These are phyloP conservation scores for Eupithecia subfuscata DNA, from an alignment of 2,888 invertebrate genomes.

Conservation along the genomic window DNA sequence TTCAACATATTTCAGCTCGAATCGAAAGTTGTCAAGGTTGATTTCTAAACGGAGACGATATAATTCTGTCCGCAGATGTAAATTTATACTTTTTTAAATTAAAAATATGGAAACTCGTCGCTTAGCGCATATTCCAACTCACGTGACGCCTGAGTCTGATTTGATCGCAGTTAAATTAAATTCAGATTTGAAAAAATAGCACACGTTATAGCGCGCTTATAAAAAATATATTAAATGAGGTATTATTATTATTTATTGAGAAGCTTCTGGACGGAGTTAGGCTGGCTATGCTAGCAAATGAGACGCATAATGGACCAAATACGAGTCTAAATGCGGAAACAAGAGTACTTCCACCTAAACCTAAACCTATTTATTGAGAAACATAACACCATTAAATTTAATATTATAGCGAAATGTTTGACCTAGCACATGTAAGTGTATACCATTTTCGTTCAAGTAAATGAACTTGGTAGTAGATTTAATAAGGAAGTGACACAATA, in stretches of 20 bases:
- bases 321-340: too few relatives aligned
- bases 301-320: too few relatives aligned
- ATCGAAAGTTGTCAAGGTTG: constrained; percentile 27
- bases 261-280: too few relatives aligned
- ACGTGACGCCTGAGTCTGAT: background rate
- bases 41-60: constrained; percentile 23
- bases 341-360: too few relatives aligned
- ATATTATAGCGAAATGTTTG: too few relatives aligned
- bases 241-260: too few relatives aligned
- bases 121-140: background rate
- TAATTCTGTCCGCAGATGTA: background rate
- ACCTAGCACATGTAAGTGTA: background rate
- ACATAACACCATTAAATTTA: too few relatives aligned
- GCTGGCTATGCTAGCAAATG: too few relatives aligned
- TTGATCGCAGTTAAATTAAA: background rate
- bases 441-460: background rate
- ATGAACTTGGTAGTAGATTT: background rate
- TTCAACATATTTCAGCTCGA: constrained; percentile 15
- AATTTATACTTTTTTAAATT: background rate
- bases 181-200: background rate
- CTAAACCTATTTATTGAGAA: too few relatives aligned
- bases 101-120: background rate
- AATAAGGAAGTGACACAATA: background rate
- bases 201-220: too few relatives aligned
- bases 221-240: too few relatives aligned